These are phyloP conservation scores for Diacarnus erythraeanus DNA, from an alignment of 37 sponge, comb jelly and placozoan genomes.

Conservation along the genomic window DNA sequence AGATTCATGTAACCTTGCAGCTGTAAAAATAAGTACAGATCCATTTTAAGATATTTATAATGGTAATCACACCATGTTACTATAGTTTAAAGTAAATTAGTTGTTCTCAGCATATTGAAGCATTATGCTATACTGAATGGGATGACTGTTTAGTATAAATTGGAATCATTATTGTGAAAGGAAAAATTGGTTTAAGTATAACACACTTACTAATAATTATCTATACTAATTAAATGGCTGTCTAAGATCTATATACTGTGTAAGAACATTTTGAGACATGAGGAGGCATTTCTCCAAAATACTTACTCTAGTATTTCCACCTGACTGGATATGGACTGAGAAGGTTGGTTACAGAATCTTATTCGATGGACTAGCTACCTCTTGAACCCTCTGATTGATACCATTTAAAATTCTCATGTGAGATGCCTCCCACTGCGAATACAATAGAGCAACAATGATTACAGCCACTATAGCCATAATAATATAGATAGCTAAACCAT, in stretches of 20 bases:
- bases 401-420: slow-evolving; percentile 6
- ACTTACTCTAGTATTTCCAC: slow-evolving; percentile 14
- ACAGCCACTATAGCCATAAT: no score
- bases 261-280: no score
- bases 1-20: slow-evolving; percentile 10
- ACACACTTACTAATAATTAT: background rate
- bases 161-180: background rate
- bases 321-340: background rate
- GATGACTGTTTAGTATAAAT: background rate
- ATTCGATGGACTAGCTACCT: background rate
- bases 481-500: no score
- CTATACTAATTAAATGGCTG: no score
- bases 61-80: background rate
- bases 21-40: slow-evolving; percentile 1
- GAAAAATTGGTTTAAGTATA: background rate
- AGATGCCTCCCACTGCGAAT: slow-evolving; percentile 7
- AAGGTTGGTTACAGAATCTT: background rate
- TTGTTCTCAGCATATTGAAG: no score
- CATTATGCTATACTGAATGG: no score
- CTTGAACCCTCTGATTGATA: slow-evolving; percentile 10
- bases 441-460: no score
- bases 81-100: background rate
- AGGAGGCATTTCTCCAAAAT: no score
- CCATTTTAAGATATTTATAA: no score
- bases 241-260: no score